Conservation (phyloP, 2,113 vertebrate species). For the Hymenochirus boettgeri region DNA sequence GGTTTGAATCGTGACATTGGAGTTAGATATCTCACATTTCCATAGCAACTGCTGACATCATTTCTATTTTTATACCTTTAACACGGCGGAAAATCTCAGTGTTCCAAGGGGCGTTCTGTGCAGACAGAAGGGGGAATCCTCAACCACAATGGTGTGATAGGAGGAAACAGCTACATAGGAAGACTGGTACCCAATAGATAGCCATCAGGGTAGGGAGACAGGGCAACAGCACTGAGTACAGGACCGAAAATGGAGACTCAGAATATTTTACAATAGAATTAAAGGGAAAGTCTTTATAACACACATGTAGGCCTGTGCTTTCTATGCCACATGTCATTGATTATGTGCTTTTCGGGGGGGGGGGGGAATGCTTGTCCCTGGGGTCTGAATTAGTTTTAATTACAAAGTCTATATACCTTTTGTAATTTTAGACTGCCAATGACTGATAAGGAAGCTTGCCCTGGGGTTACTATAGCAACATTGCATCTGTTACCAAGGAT, state of each 20-base stretch:
- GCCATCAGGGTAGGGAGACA: neutral
- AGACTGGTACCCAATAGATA: neutral
- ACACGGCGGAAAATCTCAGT: constrained; percentile 22
- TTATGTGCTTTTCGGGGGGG: neutral
- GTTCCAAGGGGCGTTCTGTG: neutral
- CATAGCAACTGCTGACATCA: constrained; percentile 36
- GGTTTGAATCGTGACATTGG: constrained; percentile 29
- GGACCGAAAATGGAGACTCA: neutral
- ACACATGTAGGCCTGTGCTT: too few relatives aligned
- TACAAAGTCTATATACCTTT: neutral
- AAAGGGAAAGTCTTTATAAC: too few relatives aligned
- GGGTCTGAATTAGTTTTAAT: neutral
- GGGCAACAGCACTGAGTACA: neutral
- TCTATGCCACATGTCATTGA: neutral
- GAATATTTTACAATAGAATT: too few relatives aligned
- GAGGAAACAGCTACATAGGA: neutral
- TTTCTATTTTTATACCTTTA: constrained; percentile 36
- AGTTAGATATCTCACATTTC: constrained; percentile 9
- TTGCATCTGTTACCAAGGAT: constrained; percentile 30
- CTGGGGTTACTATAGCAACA: constrained; percentile 26
- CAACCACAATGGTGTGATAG: neutral
- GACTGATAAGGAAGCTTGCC: constrained; percentile 3
- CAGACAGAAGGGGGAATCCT: constrained; percentile 22
- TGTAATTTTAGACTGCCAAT: neutral
- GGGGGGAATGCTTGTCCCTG: neutral